These are phyloP conservation scores for Oscheius myriophilus DNA, from an alignment of 2,888 invertebrate genomes.

Conservation along the genomic window DNA sequence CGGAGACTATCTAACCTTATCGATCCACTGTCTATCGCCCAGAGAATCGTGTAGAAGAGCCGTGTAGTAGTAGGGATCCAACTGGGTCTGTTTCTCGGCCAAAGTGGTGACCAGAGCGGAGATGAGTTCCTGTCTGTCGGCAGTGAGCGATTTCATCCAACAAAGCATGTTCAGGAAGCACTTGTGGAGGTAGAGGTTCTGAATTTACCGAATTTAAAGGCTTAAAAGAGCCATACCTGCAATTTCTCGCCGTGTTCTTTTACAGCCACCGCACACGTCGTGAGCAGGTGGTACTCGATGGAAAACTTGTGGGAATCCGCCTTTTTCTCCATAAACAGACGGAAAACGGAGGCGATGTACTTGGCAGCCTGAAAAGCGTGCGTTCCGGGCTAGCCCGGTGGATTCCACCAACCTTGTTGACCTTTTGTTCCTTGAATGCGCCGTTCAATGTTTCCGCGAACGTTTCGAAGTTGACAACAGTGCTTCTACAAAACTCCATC, in stretches of 20 bases:
- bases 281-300: slow-evolving; percentile 26
- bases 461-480: slow-evolving; percentile 12
- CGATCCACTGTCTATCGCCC: slow-evolving; percentile 29
- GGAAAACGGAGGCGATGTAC: slow-evolving; percentile 14
- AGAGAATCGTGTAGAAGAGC: slow-evolving; percentile 25
- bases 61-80: slow-evolving; percentile 26
- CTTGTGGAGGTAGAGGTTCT: slow-evolving; percentile 29
- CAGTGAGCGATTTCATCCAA: slow-evolving; percentile 20
- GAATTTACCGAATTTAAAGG: not conserved
- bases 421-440: slow-evolving; percentile 20
- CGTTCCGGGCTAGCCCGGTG: not conserved
- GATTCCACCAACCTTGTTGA: slow-evolving; percentile 13
- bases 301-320: slow-evolving; percentile 19
- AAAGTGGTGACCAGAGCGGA: slow-evolving; percentile 18
- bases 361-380: slow-evolving; percentile 21
- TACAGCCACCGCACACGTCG: slow-evolving; percentile 11
- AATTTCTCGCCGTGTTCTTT: slow-evolving; percentile 32
- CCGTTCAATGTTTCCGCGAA: slow-evolving; percentile 16
- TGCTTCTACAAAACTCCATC: slow-evolving; percentile 26
- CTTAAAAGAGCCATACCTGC: not conserved
- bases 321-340: slow-evolving; percentile 28
- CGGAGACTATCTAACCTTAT: slow-evolving; percentile 7
- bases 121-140: slow-evolving; percentile 28
- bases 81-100: slow-evolving; percentile 14
- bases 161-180: slow-evolving; percentile 23